Percentiles rank a stretch among this genome's conserved stretches.
These are phyloP conservation scores for Drosophila rubida DNA, from an alignment of 2,888 invertebrate genomes.

Conservation along the genomic window DNA sequence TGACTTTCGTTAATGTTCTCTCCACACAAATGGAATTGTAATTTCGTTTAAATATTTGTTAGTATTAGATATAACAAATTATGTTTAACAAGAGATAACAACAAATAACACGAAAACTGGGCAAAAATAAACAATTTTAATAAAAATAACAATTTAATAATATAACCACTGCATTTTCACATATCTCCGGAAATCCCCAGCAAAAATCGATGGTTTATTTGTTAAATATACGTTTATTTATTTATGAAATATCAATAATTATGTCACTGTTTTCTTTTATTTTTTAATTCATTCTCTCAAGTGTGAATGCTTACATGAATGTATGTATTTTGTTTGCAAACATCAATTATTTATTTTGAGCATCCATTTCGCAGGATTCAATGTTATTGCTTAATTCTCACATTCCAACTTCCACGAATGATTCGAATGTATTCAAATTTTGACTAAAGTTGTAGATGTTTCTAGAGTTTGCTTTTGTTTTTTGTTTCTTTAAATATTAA, in stretches of 20 bases:
- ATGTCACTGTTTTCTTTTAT: slow-evolving; percentile 46
- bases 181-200: not conserved
- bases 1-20: slow-evolving; percentile 25
- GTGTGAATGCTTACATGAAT: slow-evolving; percentile 27
- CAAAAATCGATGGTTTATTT: slow-evolving; percentile 7
- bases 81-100: slow-evolving; percentile 16
- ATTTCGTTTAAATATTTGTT: slow-evolving; percentile 23
- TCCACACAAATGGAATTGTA: not conserved
- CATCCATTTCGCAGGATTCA: slow-evolving; percentile 39
- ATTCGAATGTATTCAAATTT: slow-evolving; percentile 10
- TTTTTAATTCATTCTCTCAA: slow-evolving; percentile 26
- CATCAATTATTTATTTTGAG: slow-evolving; percentile 43
- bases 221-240: slow-evolving; percentile 69
- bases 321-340: slow-evolving; percentile 5
- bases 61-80: slow-evolving; percentile 18
- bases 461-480: not conserved
- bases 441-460: slow-evolving; percentile 7
- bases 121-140: slow-evolving; percentile 60
- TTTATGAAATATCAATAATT: slow-evolving; percentile 70
- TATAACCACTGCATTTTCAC: slow-evolving; percentile 18
- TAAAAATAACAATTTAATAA: slow-evolving; percentile 66
- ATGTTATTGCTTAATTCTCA: slow-evolving; percentile 44
- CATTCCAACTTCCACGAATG: slow-evolving; percentile 8
- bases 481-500: not conserved
- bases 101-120: slow-evolving; percentile 29